Conservation (phyloP, 2,797 vertebrate genomes). For the Knipowitschia caucasica region DNA sequence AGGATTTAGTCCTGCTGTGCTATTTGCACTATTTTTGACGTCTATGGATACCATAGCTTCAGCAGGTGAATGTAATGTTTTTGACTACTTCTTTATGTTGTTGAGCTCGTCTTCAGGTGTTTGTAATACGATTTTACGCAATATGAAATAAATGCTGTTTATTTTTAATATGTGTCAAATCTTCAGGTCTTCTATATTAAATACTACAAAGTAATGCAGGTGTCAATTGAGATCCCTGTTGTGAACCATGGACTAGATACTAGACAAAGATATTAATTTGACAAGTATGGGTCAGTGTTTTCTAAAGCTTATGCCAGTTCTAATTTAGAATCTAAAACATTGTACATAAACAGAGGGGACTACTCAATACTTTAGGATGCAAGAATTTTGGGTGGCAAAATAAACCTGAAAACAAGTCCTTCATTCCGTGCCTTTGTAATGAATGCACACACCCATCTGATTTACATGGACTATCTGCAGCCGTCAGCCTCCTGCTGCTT, state of each 20-base stretch:
- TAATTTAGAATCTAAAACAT: too few species aligned
- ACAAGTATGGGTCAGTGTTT: too few species aligned
- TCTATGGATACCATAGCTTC: conserved; percentile 19
- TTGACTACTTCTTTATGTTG: conserved; percentile 17
- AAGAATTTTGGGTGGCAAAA: background rate
- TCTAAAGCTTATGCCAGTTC: too few species aligned
- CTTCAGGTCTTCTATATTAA: background rate
- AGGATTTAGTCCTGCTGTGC: conserved; percentile 48
- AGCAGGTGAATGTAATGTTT: conserved; percentile 41
- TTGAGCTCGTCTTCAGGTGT: conserved; percentile 27
- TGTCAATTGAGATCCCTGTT: background rate
- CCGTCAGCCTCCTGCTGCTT: conserved; percentile 66
- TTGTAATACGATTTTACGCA: conserved; percentile 40
- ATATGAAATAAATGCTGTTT: conserved; percentile 48
- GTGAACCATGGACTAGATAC: too few species aligned
- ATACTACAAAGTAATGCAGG: background rate
- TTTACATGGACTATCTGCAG: conserved; percentile 62
- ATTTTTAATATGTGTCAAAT: conserved; percentile 20
- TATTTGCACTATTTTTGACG: conserved; percentile 67
- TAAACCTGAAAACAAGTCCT: conserved; percentile 32
- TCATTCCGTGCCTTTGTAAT: conserved; percentile 38
- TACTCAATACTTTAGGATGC: background rate
- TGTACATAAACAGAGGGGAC: background rate
- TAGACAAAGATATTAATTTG: too few species aligned
- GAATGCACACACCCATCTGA: conserved; percentile 30